Percentiles rank a stretch among this genome's conserved stretches.
Evolutionary conservation across 2,797 vertebrate genomes (phyloP).

Genomic region (Cephalopachus bancanus): DNA sequence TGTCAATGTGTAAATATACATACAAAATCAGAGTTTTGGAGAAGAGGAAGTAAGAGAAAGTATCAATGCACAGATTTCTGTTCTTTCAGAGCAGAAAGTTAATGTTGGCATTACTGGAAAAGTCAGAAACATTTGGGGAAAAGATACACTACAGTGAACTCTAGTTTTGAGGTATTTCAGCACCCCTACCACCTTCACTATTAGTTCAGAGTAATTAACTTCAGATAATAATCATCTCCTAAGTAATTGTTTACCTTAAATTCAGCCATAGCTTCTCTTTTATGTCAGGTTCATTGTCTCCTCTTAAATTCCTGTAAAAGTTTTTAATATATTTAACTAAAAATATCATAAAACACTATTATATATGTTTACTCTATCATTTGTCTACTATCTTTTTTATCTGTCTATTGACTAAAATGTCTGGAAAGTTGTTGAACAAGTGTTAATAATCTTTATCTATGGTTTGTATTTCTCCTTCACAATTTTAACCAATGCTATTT

Average conservation of each 20-base stretch:
- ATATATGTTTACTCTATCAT: background rate
- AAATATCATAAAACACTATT: background rate
- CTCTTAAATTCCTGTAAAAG: background rate
- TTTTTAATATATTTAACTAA: background rate
- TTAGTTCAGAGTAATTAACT: background rate
- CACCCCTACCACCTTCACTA: background rate
- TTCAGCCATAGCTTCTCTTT: background rate
- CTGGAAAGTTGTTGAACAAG: background rate
- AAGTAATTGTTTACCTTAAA: background rate
- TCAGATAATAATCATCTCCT: background rate
- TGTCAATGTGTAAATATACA: background rate
- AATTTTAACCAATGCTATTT: background rate
- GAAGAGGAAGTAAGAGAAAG: background rate
- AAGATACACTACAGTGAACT: background rate
- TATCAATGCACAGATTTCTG: background rate
- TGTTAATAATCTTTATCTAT: background rate
- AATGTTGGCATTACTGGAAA: background rate
- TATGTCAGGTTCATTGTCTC: background rate
- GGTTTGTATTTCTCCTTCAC: background rate
- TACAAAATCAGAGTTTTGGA: background rate
- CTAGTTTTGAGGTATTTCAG: background rate
- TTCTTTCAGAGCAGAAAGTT: background rate
- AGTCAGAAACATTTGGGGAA: background rate
- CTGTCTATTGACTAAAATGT: background rate
- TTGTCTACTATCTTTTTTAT: background rate